phyloP scores from a whole-genome alignment of 2,797 vertebrate species.

The Coilia nasus region DNA sequence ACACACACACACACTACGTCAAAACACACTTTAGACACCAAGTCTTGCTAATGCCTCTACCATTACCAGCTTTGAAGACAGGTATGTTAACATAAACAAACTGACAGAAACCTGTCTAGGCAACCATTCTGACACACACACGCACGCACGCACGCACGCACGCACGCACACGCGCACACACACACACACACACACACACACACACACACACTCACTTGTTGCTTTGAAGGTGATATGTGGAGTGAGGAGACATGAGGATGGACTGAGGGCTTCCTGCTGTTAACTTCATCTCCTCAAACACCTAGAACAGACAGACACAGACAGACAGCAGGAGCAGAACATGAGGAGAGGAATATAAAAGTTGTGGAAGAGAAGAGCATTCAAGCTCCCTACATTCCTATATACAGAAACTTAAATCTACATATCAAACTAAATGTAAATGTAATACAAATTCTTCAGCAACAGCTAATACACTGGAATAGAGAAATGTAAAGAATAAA shows the following conservation, averaged over 20 bases:
- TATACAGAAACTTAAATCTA: no score
- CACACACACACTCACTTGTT: slow-evolving; percentile 61
- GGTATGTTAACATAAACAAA: neutral
- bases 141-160: neutral
- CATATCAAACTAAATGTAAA: no score
- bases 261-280: slow-evolving; percentile 58
- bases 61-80: neutral
- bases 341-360: neutral
- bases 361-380: no score
- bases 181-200: neutral
- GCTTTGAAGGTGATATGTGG: slow-evolving; percentile 66
- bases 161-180: neutral
- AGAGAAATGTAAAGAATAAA: no score
- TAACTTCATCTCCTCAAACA: slow-evolving; percentile 71
- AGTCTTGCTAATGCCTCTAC: neutral
- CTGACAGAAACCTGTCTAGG: neutral
- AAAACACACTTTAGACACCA: neutral
- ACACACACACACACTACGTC: neutral
- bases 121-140: neutral
- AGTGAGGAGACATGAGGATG: slow-evolving; percentile 75
- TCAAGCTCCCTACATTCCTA: no score
- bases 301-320: slow-evolving; percentile 57
- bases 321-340: neutral
- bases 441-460: no score
- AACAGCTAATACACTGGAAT: no score